phyloP scores from a whole-genome alignment of 2,888 invertebrate species.

The Lochmaea capreae region DNA sequence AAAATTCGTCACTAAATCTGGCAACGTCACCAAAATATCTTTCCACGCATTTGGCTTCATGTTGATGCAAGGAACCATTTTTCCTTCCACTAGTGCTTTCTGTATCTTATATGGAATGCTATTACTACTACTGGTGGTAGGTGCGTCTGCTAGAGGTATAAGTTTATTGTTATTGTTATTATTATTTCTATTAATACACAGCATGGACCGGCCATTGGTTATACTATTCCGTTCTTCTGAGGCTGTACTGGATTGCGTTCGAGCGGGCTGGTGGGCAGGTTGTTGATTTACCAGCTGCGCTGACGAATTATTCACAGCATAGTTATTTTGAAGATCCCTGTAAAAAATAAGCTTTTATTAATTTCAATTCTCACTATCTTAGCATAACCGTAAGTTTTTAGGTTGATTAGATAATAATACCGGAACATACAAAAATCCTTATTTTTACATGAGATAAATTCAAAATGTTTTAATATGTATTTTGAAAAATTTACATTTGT shows the following conservation, averaged over 20 bases:
- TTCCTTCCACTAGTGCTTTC: slow-evolving; percentile 83
- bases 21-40: slow-evolving; percentile 84
- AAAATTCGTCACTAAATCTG: slow-evolving; percentile 83
- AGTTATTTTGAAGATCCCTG: slow-evolving; percentile 54
- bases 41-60: slow-evolving; percentile 86
- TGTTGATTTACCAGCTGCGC: slow-evolving; percentile 61
- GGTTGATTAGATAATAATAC: no score
- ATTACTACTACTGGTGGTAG: slow-evolving; percentile 72
- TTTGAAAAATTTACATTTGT: no score
- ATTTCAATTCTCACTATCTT: neutral
- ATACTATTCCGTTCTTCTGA: slow-evolving; percentile 53
- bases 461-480: no score
- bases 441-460: no score
- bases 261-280: slow-evolving; percentile 64
- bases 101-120: slow-evolving; percentile 81
- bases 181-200: slow-evolving; percentile 40
- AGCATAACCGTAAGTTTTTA: no score
- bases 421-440: no score
- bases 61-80: slow-evolving; percentile 88
- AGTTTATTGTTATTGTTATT: slow-evolving; percentile 69
- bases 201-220: slow-evolving; percentile 57
- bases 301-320: slow-evolving; percentile 55
- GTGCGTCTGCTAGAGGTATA: slow-evolving; percentile 78
- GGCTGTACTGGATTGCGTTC: slow-evolving; percentile 54
- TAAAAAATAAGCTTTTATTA: slow-evolving; percentile 27